phyloP scores from a whole-genome alignment of 2,113 vertebrate genomes.

The Brienomyrus longianalis region DNA sequence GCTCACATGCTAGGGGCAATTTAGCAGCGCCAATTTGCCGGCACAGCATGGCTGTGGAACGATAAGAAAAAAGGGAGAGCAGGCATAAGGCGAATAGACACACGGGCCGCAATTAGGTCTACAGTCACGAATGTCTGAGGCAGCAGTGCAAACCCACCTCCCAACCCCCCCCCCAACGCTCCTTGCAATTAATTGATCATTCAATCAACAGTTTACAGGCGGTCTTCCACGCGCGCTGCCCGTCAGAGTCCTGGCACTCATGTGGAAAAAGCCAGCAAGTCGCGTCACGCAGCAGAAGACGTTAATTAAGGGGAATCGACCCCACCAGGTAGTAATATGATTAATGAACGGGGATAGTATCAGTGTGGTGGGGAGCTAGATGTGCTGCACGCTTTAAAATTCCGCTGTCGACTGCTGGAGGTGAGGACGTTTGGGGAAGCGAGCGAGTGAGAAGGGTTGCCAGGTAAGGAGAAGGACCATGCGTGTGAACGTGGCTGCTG shows the following conservation, averaged over 20 bases:
- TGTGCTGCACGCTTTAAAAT: neutral
- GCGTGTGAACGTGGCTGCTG: neutral
- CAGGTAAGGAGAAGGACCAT: neutral
- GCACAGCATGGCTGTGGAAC: neutral
- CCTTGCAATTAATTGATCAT: neutral
- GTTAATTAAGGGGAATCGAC: conserved; percentile 3
- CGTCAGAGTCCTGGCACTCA: neutral
- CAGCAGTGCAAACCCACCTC: neutral
- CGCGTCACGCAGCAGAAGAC: neutral
- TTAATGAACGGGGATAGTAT: neutral
- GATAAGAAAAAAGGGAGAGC: neutral
- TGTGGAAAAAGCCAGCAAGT: neutral
- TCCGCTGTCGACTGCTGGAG: neutral
- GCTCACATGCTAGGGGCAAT: neutral
- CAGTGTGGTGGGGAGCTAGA: neutral
- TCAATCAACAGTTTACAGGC: neutral
- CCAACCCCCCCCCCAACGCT: neutral
- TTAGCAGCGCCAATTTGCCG: neutral
- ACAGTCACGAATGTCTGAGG: neutral
- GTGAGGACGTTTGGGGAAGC: neutral
- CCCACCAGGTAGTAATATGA: neutral
- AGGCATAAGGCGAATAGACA: neutral
- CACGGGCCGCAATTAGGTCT: neutral
- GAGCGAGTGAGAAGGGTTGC: neutral
- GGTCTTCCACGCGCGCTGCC: neutral